Evolutionary conservation across 2,888 invertebrate species (phyloP).

Genomic region (Timema podura): DNA sequence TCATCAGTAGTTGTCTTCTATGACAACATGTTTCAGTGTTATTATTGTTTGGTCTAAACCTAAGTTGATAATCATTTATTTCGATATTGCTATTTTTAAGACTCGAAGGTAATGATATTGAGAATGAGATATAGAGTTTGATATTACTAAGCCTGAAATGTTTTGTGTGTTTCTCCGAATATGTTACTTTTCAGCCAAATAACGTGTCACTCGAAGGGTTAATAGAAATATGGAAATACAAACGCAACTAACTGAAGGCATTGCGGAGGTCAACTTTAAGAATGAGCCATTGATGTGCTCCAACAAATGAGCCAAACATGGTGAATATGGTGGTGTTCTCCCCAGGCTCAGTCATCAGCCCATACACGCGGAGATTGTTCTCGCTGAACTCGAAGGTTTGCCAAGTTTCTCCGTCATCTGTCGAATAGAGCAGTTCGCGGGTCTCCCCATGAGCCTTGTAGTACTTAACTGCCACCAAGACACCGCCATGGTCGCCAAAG

Average conservation of each 20-base stretch:
- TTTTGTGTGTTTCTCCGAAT: no score
- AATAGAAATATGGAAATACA: background rate
- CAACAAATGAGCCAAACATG: constrained; percentile 77
- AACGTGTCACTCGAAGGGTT: no score
- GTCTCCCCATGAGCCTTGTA: constrained; percentile 74
- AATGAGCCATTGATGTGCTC: constrained; percentile 83
- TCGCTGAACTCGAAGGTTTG: constrained; percentile 62
- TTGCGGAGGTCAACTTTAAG: constrained; percentile 61
- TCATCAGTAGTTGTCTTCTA: no score
- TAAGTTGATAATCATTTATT: no score
- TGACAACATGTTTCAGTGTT: no score
- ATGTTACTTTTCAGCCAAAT: no score
- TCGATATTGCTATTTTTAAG: no score
- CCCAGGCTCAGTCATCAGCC: constrained; percentile 90
- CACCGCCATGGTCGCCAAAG: constrained; percentile 84
- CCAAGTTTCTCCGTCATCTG: constrained; percentile 83
- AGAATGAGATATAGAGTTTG: no score
- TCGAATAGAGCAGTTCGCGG: constrained; percentile 74
- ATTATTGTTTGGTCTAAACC: no score
- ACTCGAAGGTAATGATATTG: no score
- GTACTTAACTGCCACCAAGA: constrained; percentile 79
- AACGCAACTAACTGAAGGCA: constrained; percentile 49
- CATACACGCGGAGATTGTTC: constrained; percentile 76
- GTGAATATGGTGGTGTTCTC: constrained; percentile 89
- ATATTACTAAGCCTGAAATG: no score